phyloP scores from a whole-genome alignment of 2,797 vertebrate genomes.

The Bradypodion pumilum region DNA sequence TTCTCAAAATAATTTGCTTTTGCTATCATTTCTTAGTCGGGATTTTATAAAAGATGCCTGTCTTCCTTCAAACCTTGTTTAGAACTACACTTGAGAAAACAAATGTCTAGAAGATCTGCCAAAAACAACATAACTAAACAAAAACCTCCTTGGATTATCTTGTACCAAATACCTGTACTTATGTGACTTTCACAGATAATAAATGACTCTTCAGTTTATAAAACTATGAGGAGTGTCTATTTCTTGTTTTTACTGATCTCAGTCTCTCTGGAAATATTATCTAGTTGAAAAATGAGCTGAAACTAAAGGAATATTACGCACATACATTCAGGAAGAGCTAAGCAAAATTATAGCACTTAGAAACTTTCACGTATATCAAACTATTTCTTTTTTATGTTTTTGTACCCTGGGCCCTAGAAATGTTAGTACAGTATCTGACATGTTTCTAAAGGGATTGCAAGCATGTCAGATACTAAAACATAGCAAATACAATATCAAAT shows the following conservation, averaged over 20 bases:
- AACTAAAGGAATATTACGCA: no score
- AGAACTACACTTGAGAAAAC: neutral
- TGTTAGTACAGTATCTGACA: no score
- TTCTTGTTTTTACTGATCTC: no score
- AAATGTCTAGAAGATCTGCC: neutral
- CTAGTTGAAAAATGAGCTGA: no score
- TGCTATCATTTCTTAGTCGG: neutral
- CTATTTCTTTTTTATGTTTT: neutral
- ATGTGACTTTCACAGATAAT: neutral
- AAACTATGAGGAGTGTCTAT: no score
- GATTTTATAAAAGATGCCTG: neutral
- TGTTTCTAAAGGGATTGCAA: no score
- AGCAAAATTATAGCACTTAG: no score
- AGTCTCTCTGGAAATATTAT: no score
- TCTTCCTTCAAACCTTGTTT: neutral
- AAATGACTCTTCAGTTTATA: no score
- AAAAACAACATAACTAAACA: neutral
- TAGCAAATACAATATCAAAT: conserved; percentile 5
- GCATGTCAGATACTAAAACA: neutral
- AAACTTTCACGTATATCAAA: no score
- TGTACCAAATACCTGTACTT: neutral
- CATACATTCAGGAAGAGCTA: no score
- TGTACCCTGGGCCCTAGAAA: neutral
- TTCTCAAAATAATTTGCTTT: neutral
- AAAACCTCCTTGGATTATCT: neutral